phyloP scores from a whole-genome alignment of 2,888 invertebrate genomes.

The Clitarchus hookeri region DNA sequence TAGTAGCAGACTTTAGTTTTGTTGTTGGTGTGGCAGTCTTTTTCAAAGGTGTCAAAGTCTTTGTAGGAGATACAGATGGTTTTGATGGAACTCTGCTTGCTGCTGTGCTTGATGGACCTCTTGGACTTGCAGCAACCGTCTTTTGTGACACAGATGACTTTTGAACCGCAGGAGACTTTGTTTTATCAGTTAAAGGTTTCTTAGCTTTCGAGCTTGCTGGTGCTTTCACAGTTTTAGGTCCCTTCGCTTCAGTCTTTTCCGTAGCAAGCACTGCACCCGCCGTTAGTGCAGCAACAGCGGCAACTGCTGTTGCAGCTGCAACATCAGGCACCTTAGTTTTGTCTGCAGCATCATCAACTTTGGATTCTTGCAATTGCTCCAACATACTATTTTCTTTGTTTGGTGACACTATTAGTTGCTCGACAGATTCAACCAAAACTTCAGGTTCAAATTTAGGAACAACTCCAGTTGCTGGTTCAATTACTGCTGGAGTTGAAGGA shows the following conservation, averaged over 20 bases:
- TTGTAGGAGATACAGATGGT: slow-evolving; percentile 34
- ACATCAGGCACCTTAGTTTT: slow-evolving; percentile 16
- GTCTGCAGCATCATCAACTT: slow-evolving; percentile 12
- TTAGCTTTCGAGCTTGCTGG: not conserved
- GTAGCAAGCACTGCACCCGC: slow-evolving; percentile 33
- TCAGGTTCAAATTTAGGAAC: slow-evolving; percentile 18
- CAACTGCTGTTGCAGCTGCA: slow-evolving; percentile 32
- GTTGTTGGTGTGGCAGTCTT: slow-evolving; percentile 36
- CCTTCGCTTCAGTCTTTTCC: slow-evolving; percentile 46
- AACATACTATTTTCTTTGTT: slow-evolving; percentile 15
- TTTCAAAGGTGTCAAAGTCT: slow-evolving; percentile 19
- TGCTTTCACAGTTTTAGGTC: slow-evolving; percentile 44
- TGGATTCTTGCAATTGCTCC: slow-evolving; percentile 3
- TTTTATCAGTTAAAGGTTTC: not conserved
- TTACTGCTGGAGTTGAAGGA: slow-evolving; percentile 38
- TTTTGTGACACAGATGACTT: slow-evolving; percentile 43
- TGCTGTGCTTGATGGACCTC: not conserved
- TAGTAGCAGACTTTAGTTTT: slow-evolving; percentile 41
- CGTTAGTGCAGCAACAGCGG: slow-evolving; percentile 42
- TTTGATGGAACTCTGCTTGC: not conserved
- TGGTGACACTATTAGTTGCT: not conserved
- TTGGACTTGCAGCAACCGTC: slow-evolving; percentile 5
- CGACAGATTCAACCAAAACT: not conserved
- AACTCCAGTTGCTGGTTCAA: not conserved
- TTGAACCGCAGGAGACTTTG: slow-evolving; percentile 32